phyloP scores from a whole-genome alignment of 2,888 invertebrate genomes.

The Iphiclides podalirius region DNA sequence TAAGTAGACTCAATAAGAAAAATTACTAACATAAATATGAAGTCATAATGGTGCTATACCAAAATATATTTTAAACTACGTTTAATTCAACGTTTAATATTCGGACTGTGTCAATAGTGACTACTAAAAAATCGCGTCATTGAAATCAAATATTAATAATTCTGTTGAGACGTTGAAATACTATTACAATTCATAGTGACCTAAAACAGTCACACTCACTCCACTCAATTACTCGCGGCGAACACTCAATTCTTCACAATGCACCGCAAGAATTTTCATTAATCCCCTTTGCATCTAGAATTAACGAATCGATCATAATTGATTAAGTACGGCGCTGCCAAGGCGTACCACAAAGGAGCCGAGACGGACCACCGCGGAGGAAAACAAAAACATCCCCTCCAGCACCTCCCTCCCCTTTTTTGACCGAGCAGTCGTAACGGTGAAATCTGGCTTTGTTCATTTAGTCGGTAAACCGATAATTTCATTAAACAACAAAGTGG shows the following conservation, averaged over 20 bases:
- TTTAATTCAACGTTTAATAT: too few species aligned
- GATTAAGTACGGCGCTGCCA: conserved; percentile 68
- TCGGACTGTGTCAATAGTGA: too few species aligned
- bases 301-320: conserved; percentile 78
- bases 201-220: not conserved
- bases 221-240: conserved; percentile 10
- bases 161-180: too few species aligned
- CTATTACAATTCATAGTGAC: not conserved
- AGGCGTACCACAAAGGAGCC: conserved; percentile 69
- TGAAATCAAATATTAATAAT: too few species aligned
- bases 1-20: too few species aligned
- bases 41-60: too few species aligned
- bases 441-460: conserved; percentile 80
- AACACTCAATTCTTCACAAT: conserved; percentile 15
- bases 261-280: conserved; percentile 33
- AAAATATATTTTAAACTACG: too few species aligned
- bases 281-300: conserved; percentile 64
- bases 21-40: too few species aligned
- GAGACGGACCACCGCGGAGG: conserved; percentile 56
- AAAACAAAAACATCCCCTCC: conserved; percentile 44
- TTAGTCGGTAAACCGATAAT: conserved; percentile 80
- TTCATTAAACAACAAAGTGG: conserved; percentile 80
- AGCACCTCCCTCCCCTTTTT: conserved; percentile 55
- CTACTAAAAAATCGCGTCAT: too few species aligned
- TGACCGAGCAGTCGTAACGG: conserved; percentile 61